Evolutionary conservation across 2,888 invertebrate genomes (phyloP).

Genomic region (Cataglyphis rosenhaueri): DNA sequence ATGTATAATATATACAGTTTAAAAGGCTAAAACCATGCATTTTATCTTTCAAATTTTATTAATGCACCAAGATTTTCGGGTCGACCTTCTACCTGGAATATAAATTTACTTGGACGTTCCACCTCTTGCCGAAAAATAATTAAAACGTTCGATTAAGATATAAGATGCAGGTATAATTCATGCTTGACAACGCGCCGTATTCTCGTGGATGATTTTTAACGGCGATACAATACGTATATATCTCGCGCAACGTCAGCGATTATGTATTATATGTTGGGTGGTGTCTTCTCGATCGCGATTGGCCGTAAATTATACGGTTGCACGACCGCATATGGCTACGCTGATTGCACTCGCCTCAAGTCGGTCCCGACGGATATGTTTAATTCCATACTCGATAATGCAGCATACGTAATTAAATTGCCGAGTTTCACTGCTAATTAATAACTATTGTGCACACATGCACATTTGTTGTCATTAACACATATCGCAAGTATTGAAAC

Average conservation of each 20-base stretch:
- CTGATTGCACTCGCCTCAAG: constrained; percentile 55
- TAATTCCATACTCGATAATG: constrained; percentile 53
- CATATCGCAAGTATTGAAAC: constrained; percentile 26
- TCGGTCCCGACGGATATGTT: constrained; percentile 54
- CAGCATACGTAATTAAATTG: constrained; percentile 55
- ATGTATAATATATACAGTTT: constrained; percentile 2
- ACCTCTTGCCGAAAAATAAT: constrained; percentile 55
- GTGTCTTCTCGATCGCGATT: constrained; percentile 55
- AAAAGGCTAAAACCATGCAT: constrained; percentile 20
- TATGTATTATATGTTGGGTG: constrained; percentile 57
- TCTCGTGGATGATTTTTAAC: constrained; percentile 52
- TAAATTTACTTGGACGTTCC: constrained; percentile 53
- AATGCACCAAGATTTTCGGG: constrained; percentile 49
- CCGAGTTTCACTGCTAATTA: constrained; percentile 54
- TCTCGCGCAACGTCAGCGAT: constrained; percentile 54
- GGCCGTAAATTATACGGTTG: constrained; percentile 55
- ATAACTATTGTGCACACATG: constrained; percentile 45
- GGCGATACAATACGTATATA: constrained; percentile 55
- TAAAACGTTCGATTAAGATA: constrained; percentile 56
- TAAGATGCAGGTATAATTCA: constrained; percentile 53
- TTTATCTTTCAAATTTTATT: constrained; percentile 48
- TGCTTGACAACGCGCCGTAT: constrained; percentile 52
- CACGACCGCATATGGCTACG: constrained; percentile 52
- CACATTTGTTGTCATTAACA: constrained; percentile 47
- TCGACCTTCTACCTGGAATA: constrained; percentile 50